Evolutionary conservation across 2,797 vertebrate genomes (phyloP).

Genomic region (Hozukius guyotensis): DNA sequence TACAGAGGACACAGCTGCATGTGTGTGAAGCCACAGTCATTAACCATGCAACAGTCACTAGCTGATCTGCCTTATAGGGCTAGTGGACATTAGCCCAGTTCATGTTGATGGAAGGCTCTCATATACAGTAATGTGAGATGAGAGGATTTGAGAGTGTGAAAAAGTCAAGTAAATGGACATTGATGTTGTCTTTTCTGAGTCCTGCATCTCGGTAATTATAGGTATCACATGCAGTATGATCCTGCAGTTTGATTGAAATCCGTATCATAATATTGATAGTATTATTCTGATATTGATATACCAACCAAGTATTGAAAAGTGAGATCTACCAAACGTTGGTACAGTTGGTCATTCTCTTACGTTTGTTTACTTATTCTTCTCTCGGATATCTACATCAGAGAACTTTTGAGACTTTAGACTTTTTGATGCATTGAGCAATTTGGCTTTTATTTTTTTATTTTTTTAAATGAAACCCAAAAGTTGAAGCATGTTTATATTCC

Average conservation of each 20-base stretch:
- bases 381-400: not conserved
- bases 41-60: slow-evolving; percentile 1
- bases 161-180: not conserved
- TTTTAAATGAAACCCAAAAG: not conserved
- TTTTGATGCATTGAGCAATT: not conserved
- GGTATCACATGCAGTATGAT: not conserved
- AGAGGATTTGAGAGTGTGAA: not conserved
- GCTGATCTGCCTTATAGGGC: slow-evolving; percentile 1
- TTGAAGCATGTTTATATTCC: not conserved
- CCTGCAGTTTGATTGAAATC: no score
- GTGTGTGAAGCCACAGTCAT: slow-evolving; percentile 33
- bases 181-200: not conserved
- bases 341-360: not conserved
- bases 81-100: slow-evolving; percentile 2
- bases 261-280: not conserved
- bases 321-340: not conserved
- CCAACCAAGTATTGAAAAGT: not conserved
- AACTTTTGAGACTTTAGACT: not conserved
- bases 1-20: slow-evolving; percentile 52
- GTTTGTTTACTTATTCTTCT: not conserved
- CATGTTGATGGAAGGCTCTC: not conserved
- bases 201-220: no score
- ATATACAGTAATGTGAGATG: not conserved
- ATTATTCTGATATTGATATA: not conserved
- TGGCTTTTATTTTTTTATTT: not conserved